Conservation (phyloP, 2,797 vertebrate species). For the Cichlasoma orientale region DNA sequence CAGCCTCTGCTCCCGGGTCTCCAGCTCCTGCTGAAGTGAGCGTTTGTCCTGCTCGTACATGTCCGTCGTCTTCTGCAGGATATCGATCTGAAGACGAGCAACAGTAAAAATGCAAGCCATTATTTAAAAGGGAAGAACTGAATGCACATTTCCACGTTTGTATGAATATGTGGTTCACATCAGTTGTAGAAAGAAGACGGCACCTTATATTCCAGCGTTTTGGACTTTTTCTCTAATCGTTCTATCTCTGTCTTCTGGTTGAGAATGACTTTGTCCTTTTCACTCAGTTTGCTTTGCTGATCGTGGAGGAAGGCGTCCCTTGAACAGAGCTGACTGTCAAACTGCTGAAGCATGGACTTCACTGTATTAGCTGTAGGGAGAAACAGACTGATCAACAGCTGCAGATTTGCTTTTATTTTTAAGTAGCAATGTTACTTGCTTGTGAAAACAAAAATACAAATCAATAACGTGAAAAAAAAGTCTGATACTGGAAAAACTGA, state of each 20-base stretch:
- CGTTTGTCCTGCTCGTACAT: slow-evolving; percentile 96
- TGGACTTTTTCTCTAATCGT: slow-evolving; percentile 91
- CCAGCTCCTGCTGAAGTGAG: slow-evolving; percentile 88
- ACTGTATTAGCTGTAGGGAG: slow-evolving; percentile 71
- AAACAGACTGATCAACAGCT: background rate
- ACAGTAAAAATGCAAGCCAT: background rate
- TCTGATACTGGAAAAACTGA: background rate
- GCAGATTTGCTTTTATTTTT: background rate
- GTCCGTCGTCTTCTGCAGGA: slow-evolving; percentile 91
- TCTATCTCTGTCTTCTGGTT: slow-evolving; percentile 88
- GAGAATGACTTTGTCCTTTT: slow-evolving; percentile 87
- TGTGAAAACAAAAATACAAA: background rate
- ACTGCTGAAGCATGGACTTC: slow-evolving; percentile 87
- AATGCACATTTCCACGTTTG: background rate
- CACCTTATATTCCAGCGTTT: slow-evolving; percentile 96
- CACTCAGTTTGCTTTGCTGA: slow-evolving; percentile 82
- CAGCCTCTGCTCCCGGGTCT: slow-evolving; percentile 86
- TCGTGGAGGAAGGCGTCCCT: slow-evolving; percentile 87
- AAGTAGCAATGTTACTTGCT: background rate
- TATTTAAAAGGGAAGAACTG: background rate
- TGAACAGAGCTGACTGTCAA: slow-evolving; percentile 80
- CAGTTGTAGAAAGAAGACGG: background rate
- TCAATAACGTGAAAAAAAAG: background rate
- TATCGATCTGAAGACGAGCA: slow-evolving; percentile 83
- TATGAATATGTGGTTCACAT: background rate